phyloP scores from a whole-genome alignment of 2,888 invertebrate genomes.

The Iselma pallidipennis region DNA sequence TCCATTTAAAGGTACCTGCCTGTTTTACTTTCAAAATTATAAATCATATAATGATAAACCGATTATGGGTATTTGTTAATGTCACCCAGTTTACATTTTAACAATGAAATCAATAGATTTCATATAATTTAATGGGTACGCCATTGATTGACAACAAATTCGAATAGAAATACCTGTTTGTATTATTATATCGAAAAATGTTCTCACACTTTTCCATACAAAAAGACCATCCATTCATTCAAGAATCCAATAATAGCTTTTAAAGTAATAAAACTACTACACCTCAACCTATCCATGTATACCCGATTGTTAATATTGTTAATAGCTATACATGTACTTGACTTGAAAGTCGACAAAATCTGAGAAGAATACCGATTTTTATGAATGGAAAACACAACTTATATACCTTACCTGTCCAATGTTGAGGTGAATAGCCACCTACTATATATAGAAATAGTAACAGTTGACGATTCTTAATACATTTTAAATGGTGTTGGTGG shows the following conservation, averaged over 20 bases:
- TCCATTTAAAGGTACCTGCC: no score
- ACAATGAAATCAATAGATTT: no score
- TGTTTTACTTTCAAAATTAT: no score
- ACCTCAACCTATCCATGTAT: background rate
- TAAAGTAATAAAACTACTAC: background rate
- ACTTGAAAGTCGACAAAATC: background rate
- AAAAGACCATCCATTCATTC: background rate
- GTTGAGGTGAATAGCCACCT: constrained; percentile 5
- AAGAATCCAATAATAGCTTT: background rate
- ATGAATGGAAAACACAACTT: constrained; percentile 16
- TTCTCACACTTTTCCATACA: background rate
- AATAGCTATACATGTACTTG: constrained; percentile 5
- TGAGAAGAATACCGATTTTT: background rate
- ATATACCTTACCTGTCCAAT: constrained; percentile 17
- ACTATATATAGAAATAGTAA: constrained; percentile 8
- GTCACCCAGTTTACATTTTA: no score
- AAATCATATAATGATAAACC: no score
- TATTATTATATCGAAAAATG: background rate
- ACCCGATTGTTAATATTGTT: background rate
- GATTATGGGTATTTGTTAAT: no score
- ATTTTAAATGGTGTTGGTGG: constrained; percentile 35
- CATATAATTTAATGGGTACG: background rate
- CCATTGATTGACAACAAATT: background rate
- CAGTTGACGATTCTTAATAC: constrained; percentile 31
- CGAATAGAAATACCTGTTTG: background rate